These are phyloP conservation scores for Oppia nitens DNA, from an alignment of 1,140 invertebrate genomes.

Conservation along the genomic window DNA sequence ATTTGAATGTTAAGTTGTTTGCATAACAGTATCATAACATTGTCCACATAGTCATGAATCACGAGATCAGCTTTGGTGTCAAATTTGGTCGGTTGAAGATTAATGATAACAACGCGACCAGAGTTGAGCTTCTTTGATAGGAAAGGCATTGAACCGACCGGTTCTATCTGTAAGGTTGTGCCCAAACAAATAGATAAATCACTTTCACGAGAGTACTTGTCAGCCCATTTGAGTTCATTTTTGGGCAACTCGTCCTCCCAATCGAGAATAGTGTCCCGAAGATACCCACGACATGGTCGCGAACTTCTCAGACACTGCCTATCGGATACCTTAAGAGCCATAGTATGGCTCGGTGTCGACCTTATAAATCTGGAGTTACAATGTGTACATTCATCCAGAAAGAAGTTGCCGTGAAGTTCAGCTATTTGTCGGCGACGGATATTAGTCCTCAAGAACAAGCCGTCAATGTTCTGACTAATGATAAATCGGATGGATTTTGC, in stretches of 20 bases:
- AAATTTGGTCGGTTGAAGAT: constrained; percentile 92
- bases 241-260: constrained; percentile 92
- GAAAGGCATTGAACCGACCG: constrained; percentile 86
- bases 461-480: constrained; percentile 95
- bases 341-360: constrained; percentile 55
- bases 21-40: constrained; percentile 57
- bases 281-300: constrained; percentile 59
- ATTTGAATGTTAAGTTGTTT: constrained; percentile 50
- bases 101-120: constrained; percentile 80
- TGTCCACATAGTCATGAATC: constrained; percentile 76
- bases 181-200: constrained; percentile 86
- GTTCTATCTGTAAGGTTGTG: constrained; percentile 91
- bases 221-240: constrained; percentile 65
- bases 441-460: constrained; percentile 79
- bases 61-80: constrained; percentile 78
- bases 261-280: constrained; percentile 87
- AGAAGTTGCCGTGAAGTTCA: constrained; percentile 97
- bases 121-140: constrained; percentile 57
- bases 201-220: constrained; percentile 67
- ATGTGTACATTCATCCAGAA: constrained; percentile 76
- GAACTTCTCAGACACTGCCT: constrained; percentile 47
- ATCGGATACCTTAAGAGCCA: constrained; percentile 74
- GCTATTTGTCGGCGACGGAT: constrained; percentile 57
- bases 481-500: constrained; percentile 59
- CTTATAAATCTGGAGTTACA: constrained; percentile 45